Evolutionary conservation across 64 coral and sea anemone species (phyloP).

Genomic region (Catalaphyllia jardinei): DNA sequence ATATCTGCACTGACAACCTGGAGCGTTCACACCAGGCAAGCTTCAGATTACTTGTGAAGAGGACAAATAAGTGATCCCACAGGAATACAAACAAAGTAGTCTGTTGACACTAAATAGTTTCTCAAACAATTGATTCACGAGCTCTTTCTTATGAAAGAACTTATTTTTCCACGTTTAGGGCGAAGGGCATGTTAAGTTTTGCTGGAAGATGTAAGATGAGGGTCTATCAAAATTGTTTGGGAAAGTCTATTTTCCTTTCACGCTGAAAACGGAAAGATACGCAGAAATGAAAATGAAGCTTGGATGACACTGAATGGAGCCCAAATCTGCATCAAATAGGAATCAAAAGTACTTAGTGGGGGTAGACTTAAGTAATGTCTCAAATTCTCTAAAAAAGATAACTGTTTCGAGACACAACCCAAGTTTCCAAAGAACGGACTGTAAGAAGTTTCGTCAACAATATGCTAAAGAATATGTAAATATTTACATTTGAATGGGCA

Average conservation of each 20-base stretch:
- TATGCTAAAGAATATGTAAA: background rate
- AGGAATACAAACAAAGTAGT: too few species aligned
- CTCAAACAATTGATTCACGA: too few species aligned
- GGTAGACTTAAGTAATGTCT: background rate
- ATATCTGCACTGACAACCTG: too few species aligned
- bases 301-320: background rate
- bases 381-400: background rate
- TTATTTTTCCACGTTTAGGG: too few species aligned
- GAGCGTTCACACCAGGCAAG: too few species aligned
- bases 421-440: background rate
- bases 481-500: background rate
- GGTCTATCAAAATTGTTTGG: background rate
- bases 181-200: too few species aligned
- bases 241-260: background rate
- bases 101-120: too few species aligned
- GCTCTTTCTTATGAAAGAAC: too few species aligned
- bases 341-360: background rate
- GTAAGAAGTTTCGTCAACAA: too few species aligned
- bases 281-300: background rate
- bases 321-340: background rate
- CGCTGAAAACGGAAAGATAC: background rate
- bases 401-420: background rate
- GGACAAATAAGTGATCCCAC: too few species aligned
- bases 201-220: too few species aligned
- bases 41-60: too few species aligned